Evolutionary conservation across 2,888 invertebrate species (phyloP).

Genomic region (Thecocarcelia acutangulata): DNA sequence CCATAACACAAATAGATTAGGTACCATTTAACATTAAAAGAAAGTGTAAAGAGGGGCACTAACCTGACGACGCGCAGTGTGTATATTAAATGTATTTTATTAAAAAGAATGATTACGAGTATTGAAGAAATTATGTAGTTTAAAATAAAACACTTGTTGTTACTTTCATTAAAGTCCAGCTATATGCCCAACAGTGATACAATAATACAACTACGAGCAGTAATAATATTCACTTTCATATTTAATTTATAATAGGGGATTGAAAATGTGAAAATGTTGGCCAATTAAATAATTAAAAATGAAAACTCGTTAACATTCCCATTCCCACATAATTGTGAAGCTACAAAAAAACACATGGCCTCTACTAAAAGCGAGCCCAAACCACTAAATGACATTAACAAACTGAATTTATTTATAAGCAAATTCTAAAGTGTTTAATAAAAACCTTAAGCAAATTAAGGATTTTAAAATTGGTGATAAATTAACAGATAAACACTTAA

Average conservation of each 20-base stretch:
- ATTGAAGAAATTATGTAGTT: no score
- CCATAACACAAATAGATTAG: no score
- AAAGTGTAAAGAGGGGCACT: no score
- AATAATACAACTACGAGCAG: no score
- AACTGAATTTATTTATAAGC: slow-evolving; percentile 28
- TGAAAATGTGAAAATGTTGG: background rate
- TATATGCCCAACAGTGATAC: no score
- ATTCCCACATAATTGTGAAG: slow-evolving; percentile 16
- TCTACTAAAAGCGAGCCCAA: slow-evolving; percentile 23
- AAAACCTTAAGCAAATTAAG: slow-evolving; percentile 38
- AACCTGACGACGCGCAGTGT: no score
- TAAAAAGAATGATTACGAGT: no score
- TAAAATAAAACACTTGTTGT: no score
- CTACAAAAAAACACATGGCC: slow-evolving; percentile 53
- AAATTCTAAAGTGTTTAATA: slow-evolving; percentile 24
- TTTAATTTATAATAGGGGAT: slow-evolving; percentile 20
- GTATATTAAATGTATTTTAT: no score
- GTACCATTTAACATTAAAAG: no score
- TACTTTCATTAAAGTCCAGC: no score
- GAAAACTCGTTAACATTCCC: slow-evolving; percentile 35
- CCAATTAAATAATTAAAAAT: slow-evolving; percentile 27
- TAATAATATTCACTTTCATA: no score
- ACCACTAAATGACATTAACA: slow-evolving; percentile 29
- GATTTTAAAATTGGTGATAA: slow-evolving; percentile 33
- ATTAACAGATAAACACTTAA: slow-evolving; percentile 52